Evolutionary conservation across 30 jellyfish, hydroid and myxozoan genomes (phyloP).

Genomic region (Sanderia malayensis): DNA sequence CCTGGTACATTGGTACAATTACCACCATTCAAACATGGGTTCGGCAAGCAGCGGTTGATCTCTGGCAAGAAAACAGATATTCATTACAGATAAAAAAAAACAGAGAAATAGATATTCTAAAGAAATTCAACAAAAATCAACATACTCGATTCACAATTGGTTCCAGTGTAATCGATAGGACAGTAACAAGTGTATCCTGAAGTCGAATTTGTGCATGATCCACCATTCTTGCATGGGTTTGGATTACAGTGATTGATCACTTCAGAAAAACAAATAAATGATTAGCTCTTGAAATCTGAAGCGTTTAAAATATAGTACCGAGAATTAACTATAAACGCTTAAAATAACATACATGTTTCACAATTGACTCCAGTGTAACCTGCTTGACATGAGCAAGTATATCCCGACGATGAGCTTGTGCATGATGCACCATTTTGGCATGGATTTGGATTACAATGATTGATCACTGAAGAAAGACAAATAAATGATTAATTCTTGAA

Average conservation of each 20-base stretch:
- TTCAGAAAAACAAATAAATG: not conserved
- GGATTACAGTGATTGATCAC: not conserved
- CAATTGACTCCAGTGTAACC: too few species aligned
- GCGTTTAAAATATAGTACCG: too few species aligned
- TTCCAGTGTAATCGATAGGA: conserved; percentile 27
- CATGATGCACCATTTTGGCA: too few species aligned
- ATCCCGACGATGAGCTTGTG: too few species aligned
- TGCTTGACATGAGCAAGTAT: too few species aligned
- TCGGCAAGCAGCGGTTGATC: not conserved
- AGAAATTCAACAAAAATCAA: not conserved
- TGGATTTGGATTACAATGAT: too few species aligned
- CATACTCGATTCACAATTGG: conserved; percentile 26
- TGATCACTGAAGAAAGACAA: too few species aligned
- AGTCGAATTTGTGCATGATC: not conserved
- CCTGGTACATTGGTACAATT: not conserved
- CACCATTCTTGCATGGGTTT: conserved; percentile 23
- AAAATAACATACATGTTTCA: too few species aligned
- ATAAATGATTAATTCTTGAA: too few species aligned
- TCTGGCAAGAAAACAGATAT: too few species aligned
- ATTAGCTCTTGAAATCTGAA: too few species aligned
- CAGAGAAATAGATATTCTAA: not conserved
- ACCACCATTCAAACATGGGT: not conserved
- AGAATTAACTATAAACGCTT: too few species aligned
- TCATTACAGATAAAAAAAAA: not conserved
- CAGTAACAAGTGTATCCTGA: conserved; percentile 12